Conservation (phyloP, 2,113 vertebrate species). For the Arvicanthis niloticus region DNA sequence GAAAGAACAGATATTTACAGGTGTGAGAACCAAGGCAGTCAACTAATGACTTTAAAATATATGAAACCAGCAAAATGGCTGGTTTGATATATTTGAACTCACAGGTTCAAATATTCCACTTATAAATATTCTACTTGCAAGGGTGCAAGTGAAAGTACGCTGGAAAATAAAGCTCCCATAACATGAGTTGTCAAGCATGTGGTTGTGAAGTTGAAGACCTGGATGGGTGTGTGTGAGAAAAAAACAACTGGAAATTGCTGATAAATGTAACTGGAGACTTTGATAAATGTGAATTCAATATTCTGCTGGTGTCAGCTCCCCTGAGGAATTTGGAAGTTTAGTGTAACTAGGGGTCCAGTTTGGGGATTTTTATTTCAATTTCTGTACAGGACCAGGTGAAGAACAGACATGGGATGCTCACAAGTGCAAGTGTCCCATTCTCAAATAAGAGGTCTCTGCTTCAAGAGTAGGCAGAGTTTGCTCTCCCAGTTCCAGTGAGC, state of each 20-base stretch:
- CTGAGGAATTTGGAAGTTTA: neutral
- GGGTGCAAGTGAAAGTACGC: neutral
- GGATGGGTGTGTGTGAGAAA: neutral
- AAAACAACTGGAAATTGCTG: neutral
- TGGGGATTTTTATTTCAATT: neutral
- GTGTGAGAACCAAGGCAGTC: no score
- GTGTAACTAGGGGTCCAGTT: no score
- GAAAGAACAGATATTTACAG: neutral
- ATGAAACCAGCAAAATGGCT: neutral
- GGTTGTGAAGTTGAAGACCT: neutral
- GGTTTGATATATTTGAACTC: no score
- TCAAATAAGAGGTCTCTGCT: neutral
- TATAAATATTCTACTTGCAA: neutral
- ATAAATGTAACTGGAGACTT: neutral
- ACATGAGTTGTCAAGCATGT: accelerated
- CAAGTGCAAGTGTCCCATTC: neutral
- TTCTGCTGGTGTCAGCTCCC: neutral
- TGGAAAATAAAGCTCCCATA: accelerated
- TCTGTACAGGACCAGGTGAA: neutral
- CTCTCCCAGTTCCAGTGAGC: neutral
- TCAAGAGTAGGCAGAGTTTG: neutral
- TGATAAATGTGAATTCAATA: neutral
- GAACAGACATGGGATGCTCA: neutral
- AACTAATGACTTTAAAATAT: neutral
- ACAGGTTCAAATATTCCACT: neutral